These are phyloP conservation scores for Drosophila dives DNA, from an alignment of 2,888 invertebrate species.

Conservation along the genomic window DNA sequence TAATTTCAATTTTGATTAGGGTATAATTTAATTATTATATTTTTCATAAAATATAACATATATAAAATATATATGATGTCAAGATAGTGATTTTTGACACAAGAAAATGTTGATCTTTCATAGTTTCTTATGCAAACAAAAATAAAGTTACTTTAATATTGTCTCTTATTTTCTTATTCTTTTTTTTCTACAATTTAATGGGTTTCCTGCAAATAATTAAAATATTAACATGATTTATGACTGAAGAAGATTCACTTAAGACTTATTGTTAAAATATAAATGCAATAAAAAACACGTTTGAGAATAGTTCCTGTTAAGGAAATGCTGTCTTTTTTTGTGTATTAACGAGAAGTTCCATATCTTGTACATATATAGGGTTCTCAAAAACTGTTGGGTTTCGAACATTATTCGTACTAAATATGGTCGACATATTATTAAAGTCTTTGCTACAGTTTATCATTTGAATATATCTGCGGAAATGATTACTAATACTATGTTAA, in stretches of 20 bases:
- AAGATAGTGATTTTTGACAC: not conserved
- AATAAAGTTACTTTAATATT: not conserved
- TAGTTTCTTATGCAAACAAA: not conserved
- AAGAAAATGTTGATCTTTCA: not conserved
- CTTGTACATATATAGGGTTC: not conserved
- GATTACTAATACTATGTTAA: not conserved
- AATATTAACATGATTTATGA: not conserved
- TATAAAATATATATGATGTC: not conserved
- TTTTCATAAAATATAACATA: too few relatives aligned
- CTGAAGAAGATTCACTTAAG: too few relatives aligned
- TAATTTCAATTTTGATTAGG: too few relatives aligned
- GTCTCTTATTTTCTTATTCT: not conserved
- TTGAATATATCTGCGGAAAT: not conserved
- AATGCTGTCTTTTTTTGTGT: not conserved
- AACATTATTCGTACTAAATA: not conserved
- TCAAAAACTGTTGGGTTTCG: not conserved
- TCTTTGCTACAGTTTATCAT: not conserved
- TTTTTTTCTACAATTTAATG: not conserved
- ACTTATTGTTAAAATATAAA: not conserved
- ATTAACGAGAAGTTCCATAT: not conserved
- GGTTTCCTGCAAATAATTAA: not conserved
- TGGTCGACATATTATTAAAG: not conserved
- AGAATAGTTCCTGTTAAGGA: not conserved
- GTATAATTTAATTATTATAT: too few relatives aligned
- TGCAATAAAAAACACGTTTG: rapidly evolving